phyloP scores from a whole-genome alignment of 2,113 vertebrate genomes.

The Apus apus region DNA sequence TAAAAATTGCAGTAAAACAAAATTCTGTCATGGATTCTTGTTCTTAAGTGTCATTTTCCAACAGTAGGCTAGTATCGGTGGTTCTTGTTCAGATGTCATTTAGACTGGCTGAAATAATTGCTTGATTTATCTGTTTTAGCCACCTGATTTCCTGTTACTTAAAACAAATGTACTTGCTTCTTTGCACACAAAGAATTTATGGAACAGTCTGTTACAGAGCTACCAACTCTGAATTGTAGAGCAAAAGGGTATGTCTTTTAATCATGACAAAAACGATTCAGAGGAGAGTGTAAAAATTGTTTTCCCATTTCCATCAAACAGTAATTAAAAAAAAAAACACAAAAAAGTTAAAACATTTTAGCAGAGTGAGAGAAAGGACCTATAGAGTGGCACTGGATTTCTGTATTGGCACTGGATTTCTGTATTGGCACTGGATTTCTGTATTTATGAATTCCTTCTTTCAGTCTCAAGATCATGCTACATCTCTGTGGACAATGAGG shows the following conservation, averaged over 20 bases:
- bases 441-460: not conserved
- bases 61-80: not conserved
- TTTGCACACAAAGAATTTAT: not conserved
- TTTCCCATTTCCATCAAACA: not conserved
- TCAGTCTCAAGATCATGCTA: not conserved
- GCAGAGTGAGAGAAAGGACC: not conserved
- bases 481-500: not conserved
- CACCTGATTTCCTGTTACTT: not conserved
- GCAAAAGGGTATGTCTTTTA: not conserved
- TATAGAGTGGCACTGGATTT: not conserved
- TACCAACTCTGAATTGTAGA: not conserved
- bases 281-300: not conserved
- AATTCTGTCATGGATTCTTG: not conserved
- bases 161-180: not conserved
- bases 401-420: no score
- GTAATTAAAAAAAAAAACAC: not conserved
- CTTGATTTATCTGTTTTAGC: conserved; percentile 5
- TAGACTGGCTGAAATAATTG: conserved; percentile 2
- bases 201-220: not conserved
- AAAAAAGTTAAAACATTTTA: not conserved
- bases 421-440: not conserved
- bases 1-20: conserved; percentile 1
- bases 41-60: not conserved
- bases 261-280: not conserved
- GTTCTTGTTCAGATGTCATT: not conserved